Evolutionary conservation across 2,888 invertebrate genomes (phyloP).

Genomic region (Biston stratarius): DNA sequence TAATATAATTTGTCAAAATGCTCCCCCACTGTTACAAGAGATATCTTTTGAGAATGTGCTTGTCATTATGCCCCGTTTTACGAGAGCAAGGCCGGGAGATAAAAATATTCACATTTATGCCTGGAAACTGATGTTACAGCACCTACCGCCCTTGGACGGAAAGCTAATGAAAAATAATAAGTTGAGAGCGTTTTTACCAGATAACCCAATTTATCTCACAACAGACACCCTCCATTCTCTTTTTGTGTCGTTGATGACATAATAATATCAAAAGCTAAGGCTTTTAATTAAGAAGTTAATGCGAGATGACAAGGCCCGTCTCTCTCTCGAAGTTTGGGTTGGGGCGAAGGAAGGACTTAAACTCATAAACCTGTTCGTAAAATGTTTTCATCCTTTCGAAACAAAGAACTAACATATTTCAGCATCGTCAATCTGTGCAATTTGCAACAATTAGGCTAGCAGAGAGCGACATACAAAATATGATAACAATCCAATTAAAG

Average conservation of each 20-base stretch:
- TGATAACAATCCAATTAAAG: constrained; percentile 53
- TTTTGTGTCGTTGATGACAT: constrained; percentile 22
- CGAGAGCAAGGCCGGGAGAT: constrained; percentile 48
- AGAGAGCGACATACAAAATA: constrained; percentile 34
- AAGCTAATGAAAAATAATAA: constrained; percentile 55
- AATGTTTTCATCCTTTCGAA: constrained; percentile 25
- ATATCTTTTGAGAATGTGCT: constrained; percentile 54
- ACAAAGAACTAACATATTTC: constrained; percentile 1
- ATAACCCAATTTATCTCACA: constrained; percentile 24
- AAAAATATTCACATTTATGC: constrained; percentile 57
- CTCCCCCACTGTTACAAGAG: constrained; percentile 46
- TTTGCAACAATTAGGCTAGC: constrained; percentile 20
- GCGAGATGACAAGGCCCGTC: constrained; percentile 44
- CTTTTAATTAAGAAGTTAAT: constrained; percentile 45
- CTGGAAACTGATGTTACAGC: constrained; percentile 49
- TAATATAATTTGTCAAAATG: constrained; percentile 42
- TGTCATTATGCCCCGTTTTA: constrained; percentile 56
- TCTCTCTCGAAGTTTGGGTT: constrained; percentile 36
- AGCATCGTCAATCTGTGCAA: constrained; percentile 13
- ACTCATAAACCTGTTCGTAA: constrained; percentile 29
- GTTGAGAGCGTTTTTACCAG: constrained; percentile 39
- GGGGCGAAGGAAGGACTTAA: constrained; percentile 22
- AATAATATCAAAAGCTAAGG: constrained; percentile 27
- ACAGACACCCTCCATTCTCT: constrained; percentile 19
- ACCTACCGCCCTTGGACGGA: constrained; percentile 48